These are phyloP conservation scores for Sebastes matsubarae DNA, from an alignment of 2,797 vertebrate genomes.

Conservation along the genomic window DNA sequence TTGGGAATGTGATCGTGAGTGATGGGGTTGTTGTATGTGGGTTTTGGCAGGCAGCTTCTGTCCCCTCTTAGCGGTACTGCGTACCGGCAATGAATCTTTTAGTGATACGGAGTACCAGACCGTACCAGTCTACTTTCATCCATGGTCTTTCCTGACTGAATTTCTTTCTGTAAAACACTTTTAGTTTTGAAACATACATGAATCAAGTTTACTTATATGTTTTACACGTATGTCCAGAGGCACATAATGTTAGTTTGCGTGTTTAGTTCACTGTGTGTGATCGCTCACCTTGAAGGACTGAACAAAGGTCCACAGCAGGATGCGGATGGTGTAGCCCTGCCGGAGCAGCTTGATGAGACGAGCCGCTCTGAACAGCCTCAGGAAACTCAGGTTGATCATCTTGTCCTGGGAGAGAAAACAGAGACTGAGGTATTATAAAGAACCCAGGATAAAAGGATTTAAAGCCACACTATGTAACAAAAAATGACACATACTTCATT, in stretches of 20 bases:
- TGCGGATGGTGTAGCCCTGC: constrained; percentile 98
- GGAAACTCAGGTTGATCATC: constrained; percentile 96
- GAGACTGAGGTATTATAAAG: neutral
- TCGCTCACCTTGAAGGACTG: constrained; percentile 96
- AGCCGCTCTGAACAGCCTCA: constrained; percentile 93
- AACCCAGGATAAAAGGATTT: neutral
- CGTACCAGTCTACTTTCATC: neutral
- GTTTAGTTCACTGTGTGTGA: neutral
- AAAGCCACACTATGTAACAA: neutral
- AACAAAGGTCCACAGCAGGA: constrained; percentile 98
- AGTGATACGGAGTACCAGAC: too few relatives aligned
- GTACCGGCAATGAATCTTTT: too few relatives aligned
- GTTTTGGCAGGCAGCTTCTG: too few relatives aligned
- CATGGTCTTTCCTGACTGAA: neutral
- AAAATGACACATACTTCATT: neutral
- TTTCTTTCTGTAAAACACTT: neutral
- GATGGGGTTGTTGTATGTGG: too few relatives aligned
- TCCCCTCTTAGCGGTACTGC: too few relatives aligned
- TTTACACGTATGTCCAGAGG: neutral
- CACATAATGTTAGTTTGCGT: neutral
- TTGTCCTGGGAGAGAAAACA: constrained; percentile 84
- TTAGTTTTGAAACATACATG: neutral
- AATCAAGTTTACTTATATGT: neutral
- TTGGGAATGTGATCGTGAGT: too few relatives aligned
- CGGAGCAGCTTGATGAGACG: constrained; percentile 96